phyloP scores from a whole-genome alignment of 2,888 invertebrate genomes.

The Operophtera brumata region DNA sequence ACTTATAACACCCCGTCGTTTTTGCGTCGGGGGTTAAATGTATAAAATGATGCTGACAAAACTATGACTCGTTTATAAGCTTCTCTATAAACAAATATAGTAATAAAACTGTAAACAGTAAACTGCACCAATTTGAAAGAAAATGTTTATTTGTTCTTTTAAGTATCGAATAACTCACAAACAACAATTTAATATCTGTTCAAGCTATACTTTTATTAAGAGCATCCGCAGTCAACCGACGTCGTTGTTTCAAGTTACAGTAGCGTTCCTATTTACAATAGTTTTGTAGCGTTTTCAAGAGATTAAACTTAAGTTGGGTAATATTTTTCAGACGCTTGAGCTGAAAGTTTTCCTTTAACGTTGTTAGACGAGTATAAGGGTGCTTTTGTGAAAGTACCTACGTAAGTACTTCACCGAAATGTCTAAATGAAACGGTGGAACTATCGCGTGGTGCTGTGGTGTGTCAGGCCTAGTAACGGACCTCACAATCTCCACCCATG shows the following conservation, averaged over 20 bases:
- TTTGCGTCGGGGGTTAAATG: too few relatives aligned
- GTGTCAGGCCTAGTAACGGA: too few relatives aligned
- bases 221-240: conserved; percentile 32
- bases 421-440: not conserved
- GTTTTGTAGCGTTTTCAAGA: conserved; percentile 66
- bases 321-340: conserved; percentile 71
- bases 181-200: conserved; percentile 20
- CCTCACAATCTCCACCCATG: too few relatives aligned
- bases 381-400: conserved; percentile 8
- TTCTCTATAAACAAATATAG: too few relatives aligned
- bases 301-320: conserved; percentile 74
- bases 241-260: conserved; percentile 48
- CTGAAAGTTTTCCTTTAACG: conserved; percentile 47
- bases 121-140: not conserved
- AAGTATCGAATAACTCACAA: conserved; percentile 1
- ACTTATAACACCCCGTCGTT: too few relatives aligned
- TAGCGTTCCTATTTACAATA: conserved; percentile 61
- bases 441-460: too few relatives aligned
- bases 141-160: not conserved
- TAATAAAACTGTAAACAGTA: too few relatives aligned
- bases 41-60: too few relatives aligned
- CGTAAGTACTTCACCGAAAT: conserved; percentile 7
- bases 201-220: conserved; percentile 16
- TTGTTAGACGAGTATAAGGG: conserved; percentile 17
- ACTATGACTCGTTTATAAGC: too few relatives aligned